Evolutionary conservation across 1,140 invertebrate genomes (phyloP).

Genomic region (Psilanteris sp.): DNA sequence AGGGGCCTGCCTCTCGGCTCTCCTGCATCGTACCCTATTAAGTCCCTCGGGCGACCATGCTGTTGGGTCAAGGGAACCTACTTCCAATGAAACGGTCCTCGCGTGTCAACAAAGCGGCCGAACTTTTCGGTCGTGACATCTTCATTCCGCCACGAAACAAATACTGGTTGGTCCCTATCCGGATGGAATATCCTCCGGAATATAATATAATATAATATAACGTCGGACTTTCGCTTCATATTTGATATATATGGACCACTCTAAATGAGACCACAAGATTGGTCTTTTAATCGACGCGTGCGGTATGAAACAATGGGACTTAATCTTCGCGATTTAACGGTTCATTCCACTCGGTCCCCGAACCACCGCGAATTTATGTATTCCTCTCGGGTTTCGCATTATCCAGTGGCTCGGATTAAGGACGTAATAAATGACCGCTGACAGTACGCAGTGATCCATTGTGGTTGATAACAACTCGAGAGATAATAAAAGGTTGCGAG

Average conservation of each 20-base stretch:
- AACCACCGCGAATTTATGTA: too few species aligned
- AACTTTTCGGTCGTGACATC: conserved; percentile 20
- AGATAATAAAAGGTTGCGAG: conserved; percentile 68
- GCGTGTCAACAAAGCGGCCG: conserved; percentile 19
- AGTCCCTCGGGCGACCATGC: conserved; percentile 57
- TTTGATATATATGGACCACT: too few species aligned
- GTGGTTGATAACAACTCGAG: conserved; percentile 67
- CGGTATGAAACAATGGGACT: too few species aligned
- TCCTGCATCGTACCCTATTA: conserved; percentile 55
- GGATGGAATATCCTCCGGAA: too few species aligned
- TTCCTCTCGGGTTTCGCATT: conserved; percentile 42
- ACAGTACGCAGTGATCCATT: conserved; percentile 73
- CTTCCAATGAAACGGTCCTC: conserved; percentile 32
- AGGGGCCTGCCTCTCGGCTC: conserved; percentile 70
- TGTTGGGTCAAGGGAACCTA: too few species aligned
- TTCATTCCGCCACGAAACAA: conserved; percentile 24
- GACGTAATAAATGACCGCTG: conserved; percentile 65
- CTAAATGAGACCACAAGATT: too few species aligned
- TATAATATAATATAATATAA: background rate
- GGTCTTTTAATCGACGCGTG: too few species aligned
- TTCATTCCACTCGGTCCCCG: too few species aligned
- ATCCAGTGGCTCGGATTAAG: conserved; percentile 54
- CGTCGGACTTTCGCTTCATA: too few species aligned
- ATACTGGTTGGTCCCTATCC: too few species aligned
- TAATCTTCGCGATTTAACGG: too few species aligned